Base-by-base conservation (phyloP, 2,113 vertebrate genomes). In the Ctenomys sociabilis region DNA sequence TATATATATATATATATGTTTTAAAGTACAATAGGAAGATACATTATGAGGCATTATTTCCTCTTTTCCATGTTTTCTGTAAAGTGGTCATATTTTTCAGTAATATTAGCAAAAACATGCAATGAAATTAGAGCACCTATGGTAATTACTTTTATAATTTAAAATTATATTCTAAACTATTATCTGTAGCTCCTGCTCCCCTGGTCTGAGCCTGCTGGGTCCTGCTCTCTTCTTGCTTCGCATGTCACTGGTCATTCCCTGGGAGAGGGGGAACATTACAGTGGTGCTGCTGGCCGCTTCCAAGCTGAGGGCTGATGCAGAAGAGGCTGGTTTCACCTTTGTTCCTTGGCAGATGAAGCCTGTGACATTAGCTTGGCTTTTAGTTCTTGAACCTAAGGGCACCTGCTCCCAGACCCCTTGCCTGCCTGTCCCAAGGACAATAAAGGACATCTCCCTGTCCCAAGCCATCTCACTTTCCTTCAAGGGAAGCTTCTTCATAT, bases 121-220 rank as follows among this genome's bases (percentile, higher is more conserved):
- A 66, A 43, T 82, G 68, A 92, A 85, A 93, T 92, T 73, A 85
- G 19, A 85, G 13, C 82, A 72, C 78, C 85, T 87, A 26, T 87
- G 64, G 24, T 45, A 70, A 87, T 91, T 77, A 61, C 28, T 91
- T 83, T 78, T 93, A 82, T 87, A 61, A 85, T 94, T 96, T 81
- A 87, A 80, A 90, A 81, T 88, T 66, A 13, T 54, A 22, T 68
- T 77, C 81, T 28, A 0, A 75, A 87, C 88, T 90, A 72, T 19
- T 57, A 30, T 73, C 64, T 93, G 70, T 37, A 81, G 85, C 37
- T 68, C 11, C 90, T 82, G 45, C 63, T 63, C 6, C 40, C 32
- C 80, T 63, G 28, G 8, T 40, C 24, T 73, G 52, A 88, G n/a
- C 24, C 59, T 68, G 19, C 61, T 82, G 43, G 63, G 26, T 70